Percentiles rank a stretch among this genome's conserved stretches.
Evolutionary conservation across 2,797 vertebrate species (phyloP).

Genomic region (Artibeus lituratus): DNA sequence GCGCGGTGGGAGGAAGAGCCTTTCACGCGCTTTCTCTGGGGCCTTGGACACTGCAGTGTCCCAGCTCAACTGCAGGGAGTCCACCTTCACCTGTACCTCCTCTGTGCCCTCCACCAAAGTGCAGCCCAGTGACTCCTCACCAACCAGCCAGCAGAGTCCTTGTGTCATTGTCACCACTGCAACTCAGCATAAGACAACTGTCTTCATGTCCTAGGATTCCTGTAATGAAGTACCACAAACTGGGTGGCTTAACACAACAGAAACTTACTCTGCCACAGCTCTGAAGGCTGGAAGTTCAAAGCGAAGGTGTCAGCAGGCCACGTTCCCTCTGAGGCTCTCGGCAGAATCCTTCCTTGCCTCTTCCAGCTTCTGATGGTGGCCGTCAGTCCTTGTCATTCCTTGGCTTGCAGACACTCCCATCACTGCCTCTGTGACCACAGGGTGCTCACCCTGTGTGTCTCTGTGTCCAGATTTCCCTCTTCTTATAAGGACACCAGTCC

Average conservation of each 20-base stretch:
- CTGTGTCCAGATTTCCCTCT: neutral
- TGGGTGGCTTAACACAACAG: neutral
- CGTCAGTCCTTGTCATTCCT: rapidly evolving
- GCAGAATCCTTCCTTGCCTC: neutral
- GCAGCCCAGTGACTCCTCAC: neutral
- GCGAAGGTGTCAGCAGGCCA: neutral
- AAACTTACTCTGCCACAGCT: neutral
- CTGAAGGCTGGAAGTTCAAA: neutral
- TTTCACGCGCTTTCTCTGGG: too few species aligned
- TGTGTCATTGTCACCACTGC: neutral
- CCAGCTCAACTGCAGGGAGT: too few species aligned
- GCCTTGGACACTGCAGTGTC: too few species aligned
- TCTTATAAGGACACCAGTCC: neutral
- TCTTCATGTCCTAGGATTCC: neutral
- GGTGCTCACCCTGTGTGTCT: neutral
- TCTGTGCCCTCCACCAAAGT: neutral
- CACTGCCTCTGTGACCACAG: neutral
- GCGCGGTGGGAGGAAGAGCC: neutral
- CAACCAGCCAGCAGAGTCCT: neutral
- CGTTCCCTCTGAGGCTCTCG: neutral
- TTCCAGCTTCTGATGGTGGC: neutral
- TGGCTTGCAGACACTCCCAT: neutral
- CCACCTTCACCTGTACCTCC: neutral
- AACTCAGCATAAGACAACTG: neutral
- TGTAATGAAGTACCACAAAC: neutral